Evolutionary conservation across 2,113 vertebrate genomes (phyloP), one percentile per base, ranked within the genome.

Genomic region (Sapajus apella): DNA sequence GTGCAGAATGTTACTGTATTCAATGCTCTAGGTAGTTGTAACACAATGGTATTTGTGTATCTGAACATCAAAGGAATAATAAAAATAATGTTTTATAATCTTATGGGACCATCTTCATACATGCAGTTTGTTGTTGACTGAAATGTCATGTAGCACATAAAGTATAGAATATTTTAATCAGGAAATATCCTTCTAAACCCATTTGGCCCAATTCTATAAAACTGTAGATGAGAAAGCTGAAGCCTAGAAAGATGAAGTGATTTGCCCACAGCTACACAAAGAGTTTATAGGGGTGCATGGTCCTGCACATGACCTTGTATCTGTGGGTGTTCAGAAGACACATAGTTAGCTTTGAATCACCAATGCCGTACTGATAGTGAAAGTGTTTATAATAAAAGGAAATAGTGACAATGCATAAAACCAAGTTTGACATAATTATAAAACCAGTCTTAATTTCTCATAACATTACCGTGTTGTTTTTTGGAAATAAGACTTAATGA

Each of bases 311-410:
- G 79, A 80, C 50, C 55, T 94, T 97, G 30, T 40, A 45, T 50
- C 73, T 87, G 0, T 75, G 66, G 45, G 10, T 93, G 3, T 90
- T 93, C 86, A 86, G 66, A 95, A 94, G 88, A 73, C 47, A 64
- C 75, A 50, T 86, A 52, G 45, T 77, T 91, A 87, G 20, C 72
- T 93, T 68, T 97, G 73, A 96, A 50, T 93, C 73, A 68, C 11
- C 66, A 77, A 0, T 21, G 25, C 14, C 16, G 8, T 64, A 72
- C 11, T 73, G 61, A 80, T 73, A 83, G 30, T 73, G 18, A 40
- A 95, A 87, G 4, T 52, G 5, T 66, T 81, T 80, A 79, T 61
- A 85, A 55, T 91, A 84, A 96, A 92, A 35, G 21, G 18, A 81
- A 95, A 91, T 83, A 83, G 1, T 89, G 96, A 43, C n/a, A 85